Percentiles rank a stretch among this genome's conserved stretches.
phyloP scores from a whole-genome alignment of 1,140 invertebrate species.

The Orius insidiosus region DNA sequence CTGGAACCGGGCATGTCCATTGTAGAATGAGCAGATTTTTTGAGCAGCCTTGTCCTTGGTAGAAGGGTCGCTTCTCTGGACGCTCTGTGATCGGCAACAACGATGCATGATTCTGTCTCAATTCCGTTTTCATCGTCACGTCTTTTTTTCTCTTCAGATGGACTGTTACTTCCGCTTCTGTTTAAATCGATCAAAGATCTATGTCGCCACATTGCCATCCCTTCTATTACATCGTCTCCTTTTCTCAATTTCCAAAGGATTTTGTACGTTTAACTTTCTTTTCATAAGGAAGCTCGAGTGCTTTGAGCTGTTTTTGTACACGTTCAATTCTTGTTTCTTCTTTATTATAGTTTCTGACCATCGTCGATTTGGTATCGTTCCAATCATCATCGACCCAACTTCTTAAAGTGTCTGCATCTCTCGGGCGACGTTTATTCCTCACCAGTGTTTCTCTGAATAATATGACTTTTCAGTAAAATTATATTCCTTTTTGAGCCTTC shows the following conservation, averaged over 20 bases:
- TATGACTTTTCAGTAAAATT: neutral
- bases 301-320: constrained; percentile 22
- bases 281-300: constrained; percentile 19
- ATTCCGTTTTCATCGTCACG: constrained; percentile 14
- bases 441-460: neutral
- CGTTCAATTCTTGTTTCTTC: constrained; percentile 7
- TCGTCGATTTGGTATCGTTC: constrained; percentile 10
- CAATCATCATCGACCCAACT: constrained; percentile 29
- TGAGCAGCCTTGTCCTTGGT: constrained; percentile 20
- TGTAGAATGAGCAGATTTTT: constrained; percentile 21
- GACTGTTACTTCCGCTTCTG: constrained; percentile 29
- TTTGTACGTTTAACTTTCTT: constrained; percentile 53
- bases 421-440: neutral
- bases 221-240: constrained; percentile 51
- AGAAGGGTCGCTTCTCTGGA: constrained; percentile 22
- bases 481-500: neutral
- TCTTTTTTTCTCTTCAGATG: constrained; percentile 29
- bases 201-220: constrained; percentile 71
- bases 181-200: constrained; percentile 57
- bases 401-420: constrained; percentile 24
- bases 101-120: constrained; percentile 41
- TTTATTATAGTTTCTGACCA: constrained; percentile 26
- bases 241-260: constrained; percentile 62
- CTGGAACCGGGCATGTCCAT: constrained; percentile 3
- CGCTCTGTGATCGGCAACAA: constrained; percentile 48